A percentile compares a stretch with the other conserved stretches of the same genome.
Conservation (phyloP, 2,888 invertebrate species). For the Panopea generosa region DNA sequence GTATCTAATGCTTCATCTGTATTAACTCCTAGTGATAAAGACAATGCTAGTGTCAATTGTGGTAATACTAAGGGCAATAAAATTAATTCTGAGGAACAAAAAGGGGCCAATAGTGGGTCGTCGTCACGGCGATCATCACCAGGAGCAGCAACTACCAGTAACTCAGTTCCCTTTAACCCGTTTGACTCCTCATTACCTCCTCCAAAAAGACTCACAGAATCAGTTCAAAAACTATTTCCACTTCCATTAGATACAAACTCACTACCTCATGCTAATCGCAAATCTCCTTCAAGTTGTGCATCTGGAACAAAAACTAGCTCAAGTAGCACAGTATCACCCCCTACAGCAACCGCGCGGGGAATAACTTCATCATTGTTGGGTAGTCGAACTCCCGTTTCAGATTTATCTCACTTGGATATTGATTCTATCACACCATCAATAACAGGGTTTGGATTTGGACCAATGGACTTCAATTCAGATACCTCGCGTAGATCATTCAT, state of each 20-base stretch:
- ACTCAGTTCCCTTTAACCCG: slow-evolving; percentile 68
- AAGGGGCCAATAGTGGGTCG: slow-evolving; percentile 68
- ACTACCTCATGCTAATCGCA: slow-evolving; percentile 70
- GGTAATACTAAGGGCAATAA: slow-evolving; percentile 49
- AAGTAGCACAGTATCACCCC: slow-evolving; percentile 35
- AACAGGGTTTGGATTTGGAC: slow-evolving; percentile 53
- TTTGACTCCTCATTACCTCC: slow-evolving; percentile 77
- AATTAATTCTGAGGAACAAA: slow-evolving; percentile 58
- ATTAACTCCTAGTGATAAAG: slow-evolving; percentile 32
- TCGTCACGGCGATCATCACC: slow-evolving; percentile 75
- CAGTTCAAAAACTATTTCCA: slow-evolving; percentile 80
- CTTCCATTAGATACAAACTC: slow-evolving; percentile 63
- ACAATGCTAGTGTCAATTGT: slow-evolving; percentile 41
- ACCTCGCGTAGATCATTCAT: slow-evolving; percentile 20
- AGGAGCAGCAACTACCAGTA: slow-evolving; percentile 74
- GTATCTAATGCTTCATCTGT: slow-evolving; percentile 16
- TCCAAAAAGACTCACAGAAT: slow-evolving; percentile 79
- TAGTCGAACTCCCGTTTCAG: slow-evolving; percentile 27
- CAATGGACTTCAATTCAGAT: slow-evolving; percentile 36
- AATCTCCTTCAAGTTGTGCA: slow-evolving; percentile 65
- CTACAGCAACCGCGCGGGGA: slow-evolving; percentile 28
- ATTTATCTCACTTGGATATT: slow-evolving; percentile 39
- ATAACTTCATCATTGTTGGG: slow-evolving; percentile 23
- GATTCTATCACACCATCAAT: slow-evolving; percentile 61
- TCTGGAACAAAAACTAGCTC: slow-evolving; percentile 48